Evolutionary conservation across 2,113 vertebrate genomes (phyloP).

Genomic region (Delphinapterus leucas): DNA sequence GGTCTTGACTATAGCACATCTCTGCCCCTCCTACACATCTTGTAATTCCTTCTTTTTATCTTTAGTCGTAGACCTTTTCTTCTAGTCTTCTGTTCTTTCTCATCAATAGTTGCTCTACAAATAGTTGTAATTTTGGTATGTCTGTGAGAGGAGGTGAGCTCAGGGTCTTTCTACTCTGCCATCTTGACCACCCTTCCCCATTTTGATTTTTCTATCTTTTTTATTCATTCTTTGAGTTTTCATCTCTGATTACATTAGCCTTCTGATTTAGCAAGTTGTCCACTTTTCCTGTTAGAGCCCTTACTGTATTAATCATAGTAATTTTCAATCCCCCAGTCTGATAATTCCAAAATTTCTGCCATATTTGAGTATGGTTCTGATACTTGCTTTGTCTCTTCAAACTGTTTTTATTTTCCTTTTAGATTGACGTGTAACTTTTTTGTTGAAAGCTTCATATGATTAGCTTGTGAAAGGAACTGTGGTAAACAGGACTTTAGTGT

Average conservation of each 20-base stretch:
- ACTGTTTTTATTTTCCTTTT: not conserved
- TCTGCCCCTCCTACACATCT: not conserved
- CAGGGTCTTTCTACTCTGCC: not conserved
- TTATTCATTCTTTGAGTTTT: not conserved
- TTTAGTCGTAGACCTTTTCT: not conserved
- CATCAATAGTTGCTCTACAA: not conserved
- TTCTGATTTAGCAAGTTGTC: not conserved
- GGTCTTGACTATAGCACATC: not conserved
- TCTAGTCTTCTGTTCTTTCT: not conserved
- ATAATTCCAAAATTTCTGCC: not conserved
- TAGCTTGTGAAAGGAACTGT: not conserved
- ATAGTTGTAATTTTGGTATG: not conserved
- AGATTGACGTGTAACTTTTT: not conserved
- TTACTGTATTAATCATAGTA: not conserved
- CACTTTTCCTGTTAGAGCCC: not conserved
- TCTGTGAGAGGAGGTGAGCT: not conserved
- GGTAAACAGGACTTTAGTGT: not conserved
- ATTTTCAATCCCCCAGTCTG: not conserved
- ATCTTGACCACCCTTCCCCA: not conserved
- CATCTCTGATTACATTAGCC: not conserved
- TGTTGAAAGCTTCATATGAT: not conserved
- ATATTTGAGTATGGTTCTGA: not conserved
- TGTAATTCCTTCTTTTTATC: not conserved
- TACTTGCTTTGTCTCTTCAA: not conserved
- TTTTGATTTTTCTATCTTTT: not conserved